phyloP scores from a whole-genome alignment of 2,797 vertebrate genomes.

The Mallotus villosus region DNA sequence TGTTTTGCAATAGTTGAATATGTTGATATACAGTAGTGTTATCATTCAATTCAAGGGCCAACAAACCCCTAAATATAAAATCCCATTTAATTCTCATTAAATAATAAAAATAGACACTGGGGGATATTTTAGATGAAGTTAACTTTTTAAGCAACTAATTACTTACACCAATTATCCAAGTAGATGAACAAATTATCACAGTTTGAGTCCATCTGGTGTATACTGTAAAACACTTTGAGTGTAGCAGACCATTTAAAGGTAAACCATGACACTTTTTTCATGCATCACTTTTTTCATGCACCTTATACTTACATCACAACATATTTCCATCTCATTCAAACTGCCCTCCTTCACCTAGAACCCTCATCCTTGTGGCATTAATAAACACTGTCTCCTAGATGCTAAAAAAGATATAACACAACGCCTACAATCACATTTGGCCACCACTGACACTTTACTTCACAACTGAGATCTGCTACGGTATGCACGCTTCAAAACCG shows the following conservation, averaged over 20 bases:
- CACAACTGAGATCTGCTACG: too few species aligned
- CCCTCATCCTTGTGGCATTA: too few species aligned
- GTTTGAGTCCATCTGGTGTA: conserved; percentile 18
- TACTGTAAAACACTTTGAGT: conserved; percentile 14
- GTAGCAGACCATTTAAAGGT: neutral
- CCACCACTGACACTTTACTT: too few species aligned
- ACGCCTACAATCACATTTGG: too few species aligned
- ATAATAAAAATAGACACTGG: conserved; percentile 36
- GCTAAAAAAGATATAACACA: too few species aligned
- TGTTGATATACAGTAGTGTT: conserved; percentile 4
- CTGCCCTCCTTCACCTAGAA: too few species aligned
- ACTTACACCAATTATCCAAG: conserved; percentile 42
- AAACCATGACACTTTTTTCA: neutral
- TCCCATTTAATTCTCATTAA: conserved; percentile 38
- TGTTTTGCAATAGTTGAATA: conserved; percentile 14
- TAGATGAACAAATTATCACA: conserved; percentile 39
- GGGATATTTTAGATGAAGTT: conserved; percentile 28
- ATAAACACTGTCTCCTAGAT: too few species aligned
- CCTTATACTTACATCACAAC: too few species aligned
- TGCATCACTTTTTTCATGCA: too few species aligned
- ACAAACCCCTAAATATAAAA: conserved; percentile 21
- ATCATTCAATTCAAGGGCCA: conserved; percentile 29
- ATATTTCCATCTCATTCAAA: too few species aligned
- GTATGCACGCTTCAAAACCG: too few species aligned
- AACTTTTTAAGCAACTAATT: conserved; percentile 37